Percentiles rank a stretch among this genome's conserved stretches.
These are phyloP conservation scores for Drosophila anomelani DNA, from an alignment of 2,888 invertebrate genomes.

Conservation along the genomic window DNA sequence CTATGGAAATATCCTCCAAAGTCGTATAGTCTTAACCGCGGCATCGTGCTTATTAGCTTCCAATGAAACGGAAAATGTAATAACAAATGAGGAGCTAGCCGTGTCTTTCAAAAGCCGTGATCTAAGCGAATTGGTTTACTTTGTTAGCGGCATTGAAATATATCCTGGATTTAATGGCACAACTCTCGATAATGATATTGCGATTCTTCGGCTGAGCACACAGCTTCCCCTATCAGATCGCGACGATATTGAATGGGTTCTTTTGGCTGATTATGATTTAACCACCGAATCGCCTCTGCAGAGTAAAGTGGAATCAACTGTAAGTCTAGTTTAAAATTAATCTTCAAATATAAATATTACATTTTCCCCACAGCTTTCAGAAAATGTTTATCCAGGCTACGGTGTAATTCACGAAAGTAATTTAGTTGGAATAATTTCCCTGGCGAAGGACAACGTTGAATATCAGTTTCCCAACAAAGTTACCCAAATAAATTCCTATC, in stretches of 20 bases:
- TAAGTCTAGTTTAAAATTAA: constrained; percentile 8
- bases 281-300: constrained; percentile 3
- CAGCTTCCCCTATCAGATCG: constrained; percentile 34
- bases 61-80: not conserved
- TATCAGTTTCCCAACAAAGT: constrained; percentile 3
- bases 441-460: not conserved
- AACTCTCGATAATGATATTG: constrained; percentile 32
- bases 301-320: constrained; percentile 6
- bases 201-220: constrained; percentile 17
- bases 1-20: constrained; percentile 39
- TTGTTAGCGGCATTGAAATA: constrained; percentile 13
- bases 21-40: constrained; percentile 38
- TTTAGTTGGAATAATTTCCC: constrained; percentile 32
- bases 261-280: constrained; percentile 20
- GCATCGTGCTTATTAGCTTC: constrained; percentile 26
- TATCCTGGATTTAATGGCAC: constrained; percentile 19
- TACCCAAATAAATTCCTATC: constrained; percentile 20
- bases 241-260: constrained; percentile 33
- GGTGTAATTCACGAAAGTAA: constrained; percentile 29
- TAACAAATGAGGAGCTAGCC: constrained; percentile 10
- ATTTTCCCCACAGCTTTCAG: not conserved
- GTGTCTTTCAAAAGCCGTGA: constrained; percentile 12
- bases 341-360: not conserved
- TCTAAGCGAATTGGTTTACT: constrained; percentile 6
- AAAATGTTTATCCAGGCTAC: constrained; percentile 17